Evolutionary conservation across 2,888 invertebrate species (phyloP), one percentile per base, ranked within the genome.

Genomic region (Nudaria mundana): DNA sequence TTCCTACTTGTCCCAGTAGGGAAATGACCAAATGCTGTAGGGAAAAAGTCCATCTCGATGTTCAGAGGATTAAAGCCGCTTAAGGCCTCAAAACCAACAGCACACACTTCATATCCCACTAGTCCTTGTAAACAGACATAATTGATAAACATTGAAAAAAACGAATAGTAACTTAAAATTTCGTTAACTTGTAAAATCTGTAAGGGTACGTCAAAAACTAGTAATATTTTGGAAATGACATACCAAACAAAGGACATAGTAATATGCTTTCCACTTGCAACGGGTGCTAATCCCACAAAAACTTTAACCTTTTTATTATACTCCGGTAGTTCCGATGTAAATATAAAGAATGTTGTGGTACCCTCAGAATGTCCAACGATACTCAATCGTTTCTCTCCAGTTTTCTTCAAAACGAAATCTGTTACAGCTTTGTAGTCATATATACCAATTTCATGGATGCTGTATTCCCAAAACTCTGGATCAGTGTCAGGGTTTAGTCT

Each of bases 301-400:
- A 37, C 2, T 7, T 37, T 40, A 2, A 52, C 36, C 24, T 54
- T 49, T 0, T 23, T 8, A 29, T 49, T 49, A 25, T 49, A 54
- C 33, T 38, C 40, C 6, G 42, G 32, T 14, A 7, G 42, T 8
- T 37, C 30, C 14, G 52, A 44, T 3, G 20, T 10, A 14, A 54
- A 25, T 3, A 52, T 16, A 7, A 49, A 42, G 6, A 16, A 14
- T 1, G 30, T n/a, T 1, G 50, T 10, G 12, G 28, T 40, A 0
- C 52, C 52, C 40, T 42, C 45, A 3, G 52, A 52, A 18, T 42
- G 30, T 4, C 30, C 52, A 23, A 42, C 24, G 8, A 54, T 16
- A 15, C 37, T 44, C n/a, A 52, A 14, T 23, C 29, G 10, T 14
- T 26, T 2, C 4, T 25, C 8, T 8, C 13, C 24, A 10, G 48